phyloP scores from a whole-genome alignment of 2,888 invertebrate species.

The Aspidapion aeneum region DNA sequence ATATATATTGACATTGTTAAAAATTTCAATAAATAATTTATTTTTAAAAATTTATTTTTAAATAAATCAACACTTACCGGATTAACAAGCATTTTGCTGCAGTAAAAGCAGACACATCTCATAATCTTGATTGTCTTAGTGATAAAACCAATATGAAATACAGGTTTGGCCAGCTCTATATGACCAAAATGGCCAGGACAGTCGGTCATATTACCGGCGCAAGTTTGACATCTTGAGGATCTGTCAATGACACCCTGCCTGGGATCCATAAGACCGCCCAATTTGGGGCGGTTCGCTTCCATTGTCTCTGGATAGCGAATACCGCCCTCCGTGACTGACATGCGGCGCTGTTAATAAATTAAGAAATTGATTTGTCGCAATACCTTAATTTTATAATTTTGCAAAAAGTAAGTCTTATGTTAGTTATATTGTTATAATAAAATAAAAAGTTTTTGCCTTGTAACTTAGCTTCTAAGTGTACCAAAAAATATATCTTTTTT shows the following conservation, averaged over 20 bases:
- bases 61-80: too few species aligned
- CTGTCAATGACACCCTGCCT: constrained; percentile 97
- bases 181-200: constrained; percentile 99
- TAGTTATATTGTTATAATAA: too few species aligned
- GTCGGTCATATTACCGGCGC: constrained; percentile 97
- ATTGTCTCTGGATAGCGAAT: constrained; percentile 96
- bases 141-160: constrained; percentile 97
- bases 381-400: not conserved
- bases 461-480: too few species aligned
- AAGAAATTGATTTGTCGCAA: not conserved
- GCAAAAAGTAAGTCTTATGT: too few species aligned
- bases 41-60: too few species aligned
- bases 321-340: constrained; percentile 97
- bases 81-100: constrained; percentile 94
- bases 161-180: constrained; percentile 96
- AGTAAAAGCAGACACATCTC: constrained; percentile 99
- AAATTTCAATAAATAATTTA: too few species aligned
- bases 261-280: constrained; percentile 99
- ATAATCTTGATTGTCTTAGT: constrained; percentile 96
- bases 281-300: constrained; percentile 97
- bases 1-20: too few species aligned
- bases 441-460: too few species aligned
- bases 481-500: too few species aligned
- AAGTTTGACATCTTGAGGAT: constrained; percentile 89
- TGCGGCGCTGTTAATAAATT: constrained; percentile 71